A percentile compares a stretch with the other conserved stretches of the same genome.
phyloP scores from a whole-genome alignment of 2,113 vertebrate species.

The Tautogolabrus adspersus region DNA sequence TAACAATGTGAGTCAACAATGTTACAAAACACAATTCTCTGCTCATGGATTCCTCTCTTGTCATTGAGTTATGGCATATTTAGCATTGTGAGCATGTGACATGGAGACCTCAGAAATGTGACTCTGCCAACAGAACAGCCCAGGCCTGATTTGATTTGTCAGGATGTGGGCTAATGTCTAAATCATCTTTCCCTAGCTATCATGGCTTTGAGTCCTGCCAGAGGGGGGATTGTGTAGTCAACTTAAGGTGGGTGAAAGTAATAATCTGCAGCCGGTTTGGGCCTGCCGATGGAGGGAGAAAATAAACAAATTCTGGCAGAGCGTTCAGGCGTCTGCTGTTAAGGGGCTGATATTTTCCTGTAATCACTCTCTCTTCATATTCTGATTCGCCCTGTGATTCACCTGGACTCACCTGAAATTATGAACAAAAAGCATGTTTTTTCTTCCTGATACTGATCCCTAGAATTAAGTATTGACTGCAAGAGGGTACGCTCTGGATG shows the following conservation, averaged over 20 bases:
- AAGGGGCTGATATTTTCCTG: conserved; percentile 33
- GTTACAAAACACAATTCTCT: conserved; percentile 26
- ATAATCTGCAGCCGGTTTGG: conserved; percentile 55
- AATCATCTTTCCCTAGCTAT: conserved; percentile 65
- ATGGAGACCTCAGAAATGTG: conserved; percentile 8
- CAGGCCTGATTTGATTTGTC: conserved; percentile 53
- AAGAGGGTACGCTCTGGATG: too few species aligned
- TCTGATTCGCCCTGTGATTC: conserved; percentile 56
- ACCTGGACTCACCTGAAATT: conserved; percentile 45
- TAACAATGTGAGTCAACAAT: background rate
- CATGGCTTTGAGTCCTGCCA: conserved; percentile 38
- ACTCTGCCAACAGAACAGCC: conserved; percentile 15
- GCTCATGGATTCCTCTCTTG: conserved; percentile 1
- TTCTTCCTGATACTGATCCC: background rate
- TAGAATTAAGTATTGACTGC: too few species aligned
- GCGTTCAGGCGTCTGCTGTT: conserved; percentile 43
- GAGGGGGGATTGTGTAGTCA: conserved; percentile 45
- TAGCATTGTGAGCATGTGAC: background rate
- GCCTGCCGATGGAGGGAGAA: conserved; percentile 26
- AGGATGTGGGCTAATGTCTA: conserved; percentile 57
- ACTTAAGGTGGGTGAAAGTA: conserved; percentile 56
- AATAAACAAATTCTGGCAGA: conserved; percentile 63
- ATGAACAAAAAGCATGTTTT: conserved; percentile 14
- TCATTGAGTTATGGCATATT: conserved; percentile 9
- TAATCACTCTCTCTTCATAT: conserved; percentile 48